Evolutionary conservation across 2,888 invertebrate species (phyloP), one percentile per base, ranked within the genome.

Genomic region (Bombyx huttoni): DNA sequence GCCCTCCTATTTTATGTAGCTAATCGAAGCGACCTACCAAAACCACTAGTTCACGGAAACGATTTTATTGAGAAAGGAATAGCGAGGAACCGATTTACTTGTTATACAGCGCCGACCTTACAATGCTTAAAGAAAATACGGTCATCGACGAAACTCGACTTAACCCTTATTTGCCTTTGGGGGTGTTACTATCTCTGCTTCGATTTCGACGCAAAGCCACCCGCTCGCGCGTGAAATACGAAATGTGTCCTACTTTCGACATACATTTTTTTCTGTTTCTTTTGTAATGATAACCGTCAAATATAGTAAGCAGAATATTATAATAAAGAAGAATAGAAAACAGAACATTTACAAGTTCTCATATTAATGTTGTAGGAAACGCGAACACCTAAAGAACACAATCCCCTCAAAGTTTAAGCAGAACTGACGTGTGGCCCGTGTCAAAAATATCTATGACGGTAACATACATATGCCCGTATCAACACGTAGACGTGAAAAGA

Each of bases 141-240:
- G 73, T 74, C 78, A 75, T 80, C 78, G 75, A 73, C 74, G 73
- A 73, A 81, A 79, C 78, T 78, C 71, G 66, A 73, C 75, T 74
- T 71, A 78, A 80, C 83, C 81, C 78, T 75, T 82, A 81, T 84
- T 87, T 84, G 81, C 80, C 80, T 85, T 86, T 83, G 69, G 80
- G n/a, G 76, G 78, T 74, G 78, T 78, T 80, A 81, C 78, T 82
- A 84, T 83, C 82, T 81, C 70, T 80, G 76, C 75, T 73, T 78
- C 83, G 74, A 82, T 82, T 84, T 78, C 75, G 78, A 78, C 77
- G 81, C 73, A 83, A 83, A 83, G 80, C 78, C 75, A 70, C 69
- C 73, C 76, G 72, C 74, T 75, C 83, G 81, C 83, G 82, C 81
- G 81, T 83, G 80, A 82, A 86, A 88, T 86, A 87, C 86, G 82